Evolutionary conservation across 1,140 invertebrate species (phyloP).

Genomic region (Drosophila mauritiana): DNA sequence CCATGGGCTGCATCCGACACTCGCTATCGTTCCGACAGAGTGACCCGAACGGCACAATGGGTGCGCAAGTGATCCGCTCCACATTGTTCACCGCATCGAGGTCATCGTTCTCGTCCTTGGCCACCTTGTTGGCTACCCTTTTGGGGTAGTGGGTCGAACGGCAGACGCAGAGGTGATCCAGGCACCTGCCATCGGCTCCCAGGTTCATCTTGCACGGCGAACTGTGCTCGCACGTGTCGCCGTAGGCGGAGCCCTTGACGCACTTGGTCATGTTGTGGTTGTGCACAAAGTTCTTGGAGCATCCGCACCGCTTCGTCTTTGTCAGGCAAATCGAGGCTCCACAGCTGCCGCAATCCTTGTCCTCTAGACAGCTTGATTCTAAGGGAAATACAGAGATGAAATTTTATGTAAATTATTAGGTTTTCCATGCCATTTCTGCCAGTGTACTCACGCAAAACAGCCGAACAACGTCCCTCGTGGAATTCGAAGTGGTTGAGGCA

Average conservation of each 20-base stretch:
- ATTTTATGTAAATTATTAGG: not conserved
- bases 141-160: constrained; percentile 30
- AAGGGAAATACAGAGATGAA: not conserved
- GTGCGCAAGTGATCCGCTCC: constrained; percentile 26
- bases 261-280: constrained; percentile 53
- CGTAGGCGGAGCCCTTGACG: constrained; percentile 13
- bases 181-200: constrained; percentile 38
- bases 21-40: constrained; percentile 48
- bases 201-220: constrained; percentile 43
- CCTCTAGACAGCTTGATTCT: constrained; percentile 31
- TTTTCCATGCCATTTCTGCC: not conserved
- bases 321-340: constrained; percentile 40
- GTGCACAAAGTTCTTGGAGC: constrained; percentile 31
- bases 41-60: constrained; percentile 34
- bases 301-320: constrained; percentile 45
- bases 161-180: constrained; percentile 50
- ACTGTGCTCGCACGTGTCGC: constrained; percentile 31
- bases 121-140: constrained; percentile 10
- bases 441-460: constrained; percentile 52
- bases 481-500: constrained; percentile 55
- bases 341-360: constrained; percentile 22
- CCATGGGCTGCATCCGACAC: constrained; percentile 44
- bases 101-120: not conserved
- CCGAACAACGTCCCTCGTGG: constrained; percentile 53
- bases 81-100: not conserved